These are phyloP conservation scores for Daubentonia madagascariensis DNA, from an alignment of 2,113 vertebrate genomes.

Conservation along the genomic window DNA sequence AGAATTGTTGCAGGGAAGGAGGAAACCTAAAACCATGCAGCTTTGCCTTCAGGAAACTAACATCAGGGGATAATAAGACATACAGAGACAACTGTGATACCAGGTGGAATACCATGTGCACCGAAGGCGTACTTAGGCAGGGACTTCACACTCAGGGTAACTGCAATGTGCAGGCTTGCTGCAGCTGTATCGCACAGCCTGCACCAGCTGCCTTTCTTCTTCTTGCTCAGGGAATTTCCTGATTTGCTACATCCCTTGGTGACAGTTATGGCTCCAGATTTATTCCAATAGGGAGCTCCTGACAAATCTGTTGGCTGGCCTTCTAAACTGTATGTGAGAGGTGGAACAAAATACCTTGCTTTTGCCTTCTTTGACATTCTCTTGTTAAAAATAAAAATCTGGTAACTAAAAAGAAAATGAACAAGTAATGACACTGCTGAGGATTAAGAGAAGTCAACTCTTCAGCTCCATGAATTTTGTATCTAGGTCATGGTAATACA, in stretches of 20 bases:
- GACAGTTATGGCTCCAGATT: not conserved
- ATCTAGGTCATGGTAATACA: not conserved
- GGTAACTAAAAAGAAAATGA: not conserved
- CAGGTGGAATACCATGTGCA: not conserved
- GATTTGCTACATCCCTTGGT: not conserved
- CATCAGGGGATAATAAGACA: not conserved
- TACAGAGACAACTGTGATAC: not conserved
- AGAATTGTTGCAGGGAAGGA: not conserved
- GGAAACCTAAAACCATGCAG: not conserved
- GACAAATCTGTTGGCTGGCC: not conserved
- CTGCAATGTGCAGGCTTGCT: not conserved
- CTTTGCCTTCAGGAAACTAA: not conserved
- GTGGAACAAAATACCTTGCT: not conserved
- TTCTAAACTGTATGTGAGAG: not conserved
- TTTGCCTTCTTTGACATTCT: not conserved
- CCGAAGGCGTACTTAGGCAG: not conserved
- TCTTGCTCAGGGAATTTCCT: not conserved
- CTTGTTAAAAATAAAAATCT: slow-evolving; percentile 27
- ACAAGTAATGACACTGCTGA: not conserved
- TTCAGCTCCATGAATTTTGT: not conserved
- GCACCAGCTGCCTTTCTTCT: not conserved
- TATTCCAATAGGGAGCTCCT: not conserved
- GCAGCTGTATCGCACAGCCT: not conserved
- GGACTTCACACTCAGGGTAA: too few relatives aligned
- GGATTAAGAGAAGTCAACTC: not conserved